Base-by-base conservation (phyloP, 2,888 invertebrate species). In the Onthophagus sagittarius region DNA sequence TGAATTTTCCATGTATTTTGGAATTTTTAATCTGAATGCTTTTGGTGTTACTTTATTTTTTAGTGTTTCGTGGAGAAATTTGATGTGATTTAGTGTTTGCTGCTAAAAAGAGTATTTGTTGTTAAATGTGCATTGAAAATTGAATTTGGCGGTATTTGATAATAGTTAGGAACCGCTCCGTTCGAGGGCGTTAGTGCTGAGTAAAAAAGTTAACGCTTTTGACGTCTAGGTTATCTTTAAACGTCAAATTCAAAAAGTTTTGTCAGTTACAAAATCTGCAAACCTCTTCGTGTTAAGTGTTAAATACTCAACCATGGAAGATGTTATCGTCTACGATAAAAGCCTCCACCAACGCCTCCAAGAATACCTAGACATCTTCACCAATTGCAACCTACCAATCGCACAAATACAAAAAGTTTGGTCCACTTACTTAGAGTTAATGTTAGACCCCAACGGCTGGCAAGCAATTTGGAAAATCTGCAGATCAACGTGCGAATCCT, bases 391-490 rank as follows among this genome's bases (percentile, higher is more conserved):
- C 0, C 81, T 88, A 13, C 86, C 88, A 2, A 86, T 87, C 0
- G 87, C 88, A 0, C 84, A 86, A 76, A 86, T 90, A 2, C 84
- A 84, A 69, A 82, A 85, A 3, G 88, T 88, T 81, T 90, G 90
- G 90, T 83, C 85, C 1, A 87, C 85, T 77, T 88, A 87, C 77
- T 80, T 89, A 0, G 91, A 92, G 79, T 79, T 90, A 32, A 83
- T 89, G 0, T 84, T 92, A 0, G 92, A 92, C 78, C 89, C 90
- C 0, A 88, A 87, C 0, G 92, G 92, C 0, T 92, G 92, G 92
- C 90, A 90, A 79, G 91, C 90, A 0, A 79, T 92, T 6, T 92
- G 92, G 92, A 92, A 91, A 82, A 87, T 92, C 6, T 89, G 91
- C 0, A 88, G 91, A 72, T 81, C 87, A 3, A 89, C 88, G 62